Evolutionary conservation across 2,888 invertebrate species (phyloP), one percentile per base, ranked within the genome.

Genomic region (Brenthis ino): DNA sequence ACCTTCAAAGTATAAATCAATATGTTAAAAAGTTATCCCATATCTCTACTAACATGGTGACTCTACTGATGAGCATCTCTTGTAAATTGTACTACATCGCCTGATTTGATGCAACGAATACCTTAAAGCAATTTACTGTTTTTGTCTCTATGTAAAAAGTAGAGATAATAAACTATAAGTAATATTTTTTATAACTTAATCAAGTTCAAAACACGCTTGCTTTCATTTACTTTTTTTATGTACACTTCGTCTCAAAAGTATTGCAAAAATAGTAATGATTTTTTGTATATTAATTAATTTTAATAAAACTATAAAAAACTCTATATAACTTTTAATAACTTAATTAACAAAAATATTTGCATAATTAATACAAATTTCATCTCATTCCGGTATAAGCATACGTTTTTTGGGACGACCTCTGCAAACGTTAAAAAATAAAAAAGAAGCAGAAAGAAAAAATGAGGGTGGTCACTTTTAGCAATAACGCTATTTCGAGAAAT

Each of bases 21-120:
- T 37, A 37, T 37, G 1, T 6, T 6, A 58, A 47, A 58, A 58
- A 48, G 6, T 24, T 48, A 50, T 2, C 50, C 14, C 58, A 11
- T 0, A 14, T 48, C n/a, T 24, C 37, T 24, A 20, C n/a, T 6
- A 61, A n/a, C 61, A 33, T 61, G 61, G 61, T n/a, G 20, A n/a
- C 50, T 14, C 60, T 24, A 33, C 2, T 16, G 28, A 24, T 54
- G 55, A 55, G 50, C 50, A 37, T 67, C 50, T 55, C 61, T 67
- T 61, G 61, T 33, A 61, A 67, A 61, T 67, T 67, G 67, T 61
- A 67, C 54, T 48, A 50, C 67, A 67, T 56, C 28, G 28, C 37
- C 37, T 56, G 33, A 61, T 67, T 28, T 55, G 67, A 67, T 67
- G 55, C 60, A 67, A 67, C 48, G 56, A 61, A 67, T 67, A 61